Base-by-base conservation (phyloP, 2,888 invertebrate species). In the Tenthredo scrophulariae region DNA sequence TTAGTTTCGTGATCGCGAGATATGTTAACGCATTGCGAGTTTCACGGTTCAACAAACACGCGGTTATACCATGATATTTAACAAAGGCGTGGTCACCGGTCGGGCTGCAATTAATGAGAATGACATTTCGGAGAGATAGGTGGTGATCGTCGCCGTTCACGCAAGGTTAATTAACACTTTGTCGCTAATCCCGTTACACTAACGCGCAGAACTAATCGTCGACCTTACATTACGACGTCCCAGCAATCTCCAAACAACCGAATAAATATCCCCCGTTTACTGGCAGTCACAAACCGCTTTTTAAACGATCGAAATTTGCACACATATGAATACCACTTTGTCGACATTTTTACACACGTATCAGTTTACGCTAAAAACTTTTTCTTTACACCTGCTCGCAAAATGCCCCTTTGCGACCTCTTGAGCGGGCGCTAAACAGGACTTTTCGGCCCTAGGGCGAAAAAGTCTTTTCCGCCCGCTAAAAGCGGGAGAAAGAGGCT, bases 91-190 rank as follows among this genome's bases (percentile, higher is more conserved):
- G 77, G 77, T 50, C 43, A 22, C 2, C 29, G 54, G 50, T 77
- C 54, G n/a, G 13, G 77, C 10, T 77, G 54, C 54, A 77, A 77
- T 77, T 77, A 77, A 77, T 77, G n/a, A 62, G 80, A 62, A 37
- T 79, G 79, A 79, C 79, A 80, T 80, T 80, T 80, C 33, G 37
- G 58, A 9, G 40, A 62, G 80, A 13, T 22, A n/a, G 37, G n/a
- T 18, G 80, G 58, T 58, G 58, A 80, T 80, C 40, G 40, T 62
- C 58, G 58, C 40, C 7, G 15, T 54, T 18, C 80, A 80, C 62
- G 80, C 80, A 40, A 80, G 58, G 62, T 80, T 80, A 80, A 80
- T 80, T 80, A 80, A 40, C 62, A 62, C 40, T 80, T 80, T 62
- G 37, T 29, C 40, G 62, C 62, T 80, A 80, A 80, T 80, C 10